These are phyloP conservation scores for Acrobasis repandana DNA, from an alignment of 2,888 invertebrate species.

Conservation along the genomic window DNA sequence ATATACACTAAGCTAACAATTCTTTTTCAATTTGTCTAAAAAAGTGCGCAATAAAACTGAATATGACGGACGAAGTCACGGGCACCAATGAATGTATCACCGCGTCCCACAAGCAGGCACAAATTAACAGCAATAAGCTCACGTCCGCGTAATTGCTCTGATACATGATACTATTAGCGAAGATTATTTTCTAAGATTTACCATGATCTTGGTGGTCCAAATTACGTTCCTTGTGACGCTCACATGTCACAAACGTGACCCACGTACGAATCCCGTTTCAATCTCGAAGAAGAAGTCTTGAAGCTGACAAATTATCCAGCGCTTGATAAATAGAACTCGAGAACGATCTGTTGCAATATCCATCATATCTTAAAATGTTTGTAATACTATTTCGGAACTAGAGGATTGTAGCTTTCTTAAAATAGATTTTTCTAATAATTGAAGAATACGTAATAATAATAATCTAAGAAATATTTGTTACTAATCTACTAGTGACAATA, in stretches of 20 bases:
- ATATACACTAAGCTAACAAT: too few relatives aligned
- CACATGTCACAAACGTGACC: slow-evolving; percentile 11
- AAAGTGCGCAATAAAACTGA: too few relatives aligned
- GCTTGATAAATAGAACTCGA: slow-evolving; percentile 32
- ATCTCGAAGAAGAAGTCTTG: slow-evolving; percentile 26
- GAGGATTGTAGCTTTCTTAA: background rate
- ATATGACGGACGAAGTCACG: too few relatives aligned
- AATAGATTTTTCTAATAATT: background rate
- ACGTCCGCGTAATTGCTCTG: background rate
- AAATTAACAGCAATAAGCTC: background rate
- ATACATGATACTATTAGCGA: slow-evolving; percentile 6
- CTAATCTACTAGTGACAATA: too few relatives aligned
- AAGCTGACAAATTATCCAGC: slow-evolving; percentile 33
- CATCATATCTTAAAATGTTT: slow-evolving; percentile 4
- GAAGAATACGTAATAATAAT: background rate
- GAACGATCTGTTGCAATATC: slow-evolving; percentile 26
- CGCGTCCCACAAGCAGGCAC: background rate
- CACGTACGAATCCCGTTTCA: slow-evolving; percentile 21
- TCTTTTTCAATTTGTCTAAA: too few relatives aligned
- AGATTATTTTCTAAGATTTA: slow-evolving; percentile 9
- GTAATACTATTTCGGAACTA: background rate
- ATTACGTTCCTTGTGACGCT: background rate
- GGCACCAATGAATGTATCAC: background rate
- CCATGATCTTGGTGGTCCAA: background rate
- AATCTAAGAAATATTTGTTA: too few relatives aligned